Evolutionary conservation across 1,140 invertebrate species (phyloP).

Genomic region (Calephelis nemesis): DNA sequence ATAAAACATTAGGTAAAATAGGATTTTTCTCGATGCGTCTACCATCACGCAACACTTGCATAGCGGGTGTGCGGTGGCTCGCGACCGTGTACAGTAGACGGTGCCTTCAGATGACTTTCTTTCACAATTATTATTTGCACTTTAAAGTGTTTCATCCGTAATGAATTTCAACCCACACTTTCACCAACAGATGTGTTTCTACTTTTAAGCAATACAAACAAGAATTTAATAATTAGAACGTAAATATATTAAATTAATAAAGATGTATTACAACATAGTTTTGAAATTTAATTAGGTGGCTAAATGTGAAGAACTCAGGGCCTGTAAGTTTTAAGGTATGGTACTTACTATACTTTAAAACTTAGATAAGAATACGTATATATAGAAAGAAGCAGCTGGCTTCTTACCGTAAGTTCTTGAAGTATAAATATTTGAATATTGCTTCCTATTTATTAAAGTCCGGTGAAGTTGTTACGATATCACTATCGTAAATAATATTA

Average conservation of each 20-base stretch:
- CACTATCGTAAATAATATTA: too few species aligned
- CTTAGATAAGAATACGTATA: too few species aligned
- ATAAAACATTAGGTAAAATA: constrained; percentile 67
- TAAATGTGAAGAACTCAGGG: too few species aligned
- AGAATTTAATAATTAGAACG: neutral
- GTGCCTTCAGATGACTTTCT: constrained; percentile 59
- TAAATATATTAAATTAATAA: neutral
- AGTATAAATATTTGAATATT: too few species aligned
- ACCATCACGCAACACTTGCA: constrained; percentile 57
- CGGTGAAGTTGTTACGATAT: too few species aligned
- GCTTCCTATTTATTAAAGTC: too few species aligned
- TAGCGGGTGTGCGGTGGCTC: constrained; percentile 57
- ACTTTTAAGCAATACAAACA: neutral
- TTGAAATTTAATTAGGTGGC: too few species aligned
- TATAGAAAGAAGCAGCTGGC: too few species aligned
- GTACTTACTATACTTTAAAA: too few species aligned
- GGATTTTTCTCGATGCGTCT: constrained; percentile 54
- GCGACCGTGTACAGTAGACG: constrained; percentile 51
- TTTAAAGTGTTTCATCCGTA: constrained; percentile 14
- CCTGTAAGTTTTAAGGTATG: too few species aligned
- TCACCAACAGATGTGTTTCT: constrained; percentile 11
- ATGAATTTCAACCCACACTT: constrained; percentile 11
- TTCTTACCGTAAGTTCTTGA: too few species aligned
- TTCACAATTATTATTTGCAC: constrained; percentile 38
- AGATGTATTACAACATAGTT: too few species aligned